Evolutionary conservation across 2,888 invertebrate species (phyloP).

Genomic region (Neria commutata): DNA sequence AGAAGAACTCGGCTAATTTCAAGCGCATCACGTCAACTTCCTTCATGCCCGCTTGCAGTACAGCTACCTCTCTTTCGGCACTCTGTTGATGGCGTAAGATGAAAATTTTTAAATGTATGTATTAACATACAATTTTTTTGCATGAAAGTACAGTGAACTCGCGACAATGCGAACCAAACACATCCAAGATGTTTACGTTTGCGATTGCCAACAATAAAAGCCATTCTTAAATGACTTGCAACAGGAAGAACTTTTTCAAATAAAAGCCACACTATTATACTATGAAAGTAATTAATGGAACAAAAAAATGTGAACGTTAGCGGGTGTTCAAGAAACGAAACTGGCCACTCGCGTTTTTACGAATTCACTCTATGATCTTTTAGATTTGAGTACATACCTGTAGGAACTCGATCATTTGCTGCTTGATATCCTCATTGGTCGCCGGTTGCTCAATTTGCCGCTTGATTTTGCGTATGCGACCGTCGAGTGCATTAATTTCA

Average conservation of each 20-base stretch:
- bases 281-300: no score
- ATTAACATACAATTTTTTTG: not conserved
- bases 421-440: conserved; percentile 81
- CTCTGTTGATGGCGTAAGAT: conserved; percentile 24
- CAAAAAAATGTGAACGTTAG: no score
- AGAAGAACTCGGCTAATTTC: conserved; percentile 89
- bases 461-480: conserved; percentile 78
- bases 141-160: no score
- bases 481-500: conserved; percentile 83
- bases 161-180: no score
- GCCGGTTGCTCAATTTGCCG: conserved; percentile 77
- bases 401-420: conserved; percentile 87
- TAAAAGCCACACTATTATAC: no score
- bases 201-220: no score
- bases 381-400: conserved; percentile 62
- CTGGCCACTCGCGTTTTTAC: not conserved
- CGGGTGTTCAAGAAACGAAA: no score
- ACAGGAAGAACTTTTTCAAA: no score
- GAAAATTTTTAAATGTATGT: not conserved
- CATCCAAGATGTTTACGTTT: no score
- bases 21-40: conserved; percentile 81
- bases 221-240: no score
- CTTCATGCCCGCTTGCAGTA: conserved; percentile 78
- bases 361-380: conserved; percentile 49
- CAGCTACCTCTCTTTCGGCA: conserved; percentile 79